Percentiles rank a stretch among this genome's conserved stretches.
Evolutionary conservation across 2,888 invertebrate species (phyloP).

Genomic region (Proisotoma minuta): DNA sequence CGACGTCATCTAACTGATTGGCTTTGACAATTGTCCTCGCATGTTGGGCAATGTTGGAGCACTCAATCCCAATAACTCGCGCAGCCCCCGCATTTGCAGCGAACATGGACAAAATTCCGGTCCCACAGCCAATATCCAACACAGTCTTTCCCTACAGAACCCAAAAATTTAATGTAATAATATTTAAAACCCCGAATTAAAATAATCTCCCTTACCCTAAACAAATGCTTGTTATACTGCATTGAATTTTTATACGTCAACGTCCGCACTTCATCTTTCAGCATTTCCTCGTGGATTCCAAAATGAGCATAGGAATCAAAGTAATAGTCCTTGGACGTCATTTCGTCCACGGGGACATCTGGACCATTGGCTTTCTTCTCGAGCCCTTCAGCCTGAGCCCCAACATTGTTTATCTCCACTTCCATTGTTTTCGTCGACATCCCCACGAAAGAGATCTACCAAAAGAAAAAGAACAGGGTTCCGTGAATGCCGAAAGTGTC

Average conservation of each 20-base stretch:
- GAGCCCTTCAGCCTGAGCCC: not conserved
- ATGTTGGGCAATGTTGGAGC: slow-evolving; percentile 97
- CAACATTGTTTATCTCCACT: slow-evolving; percentile 20
- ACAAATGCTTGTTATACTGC: slow-evolving; percentile 98
- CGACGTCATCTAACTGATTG: slow-evolving; percentile 71
- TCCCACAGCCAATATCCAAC: slow-evolving; percentile 97
- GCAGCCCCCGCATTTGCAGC: slow-evolving; percentile 97
- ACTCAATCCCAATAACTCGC: slow-evolving; percentile 93
- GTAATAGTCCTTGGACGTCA: slow-evolving; percentile 99
- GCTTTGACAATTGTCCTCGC: slow-evolving; percentile 90
- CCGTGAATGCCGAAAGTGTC: too few species aligned
- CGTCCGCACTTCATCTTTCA: slow-evolving; percentile 98
- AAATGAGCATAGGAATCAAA: slow-evolving; percentile 99
- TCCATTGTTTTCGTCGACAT: slow-evolving; percentile 34
- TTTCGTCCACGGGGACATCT: slow-evolving; percentile 75
- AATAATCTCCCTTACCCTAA: slow-evolving; percentile 57
- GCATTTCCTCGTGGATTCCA: slow-evolving; percentile 99
- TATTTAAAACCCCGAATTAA: too few species aligned
- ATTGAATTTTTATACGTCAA: slow-evolving; percentile 97
- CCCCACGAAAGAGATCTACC: too few species aligned
- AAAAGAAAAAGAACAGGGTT: too few species aligned
- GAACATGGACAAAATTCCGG: slow-evolving; percentile 99
- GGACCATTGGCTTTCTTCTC: slow-evolving; percentile 18
- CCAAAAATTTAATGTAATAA: too few species aligned
- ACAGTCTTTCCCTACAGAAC: slow-evolving; percentile 65